Percentiles rank a stretch among this genome's conserved stretches.
These are phyloP conservation scores for Xenops minutus DNA, from an alignment of 2,797 vertebrate species.

Conservation along the genomic window DNA sequence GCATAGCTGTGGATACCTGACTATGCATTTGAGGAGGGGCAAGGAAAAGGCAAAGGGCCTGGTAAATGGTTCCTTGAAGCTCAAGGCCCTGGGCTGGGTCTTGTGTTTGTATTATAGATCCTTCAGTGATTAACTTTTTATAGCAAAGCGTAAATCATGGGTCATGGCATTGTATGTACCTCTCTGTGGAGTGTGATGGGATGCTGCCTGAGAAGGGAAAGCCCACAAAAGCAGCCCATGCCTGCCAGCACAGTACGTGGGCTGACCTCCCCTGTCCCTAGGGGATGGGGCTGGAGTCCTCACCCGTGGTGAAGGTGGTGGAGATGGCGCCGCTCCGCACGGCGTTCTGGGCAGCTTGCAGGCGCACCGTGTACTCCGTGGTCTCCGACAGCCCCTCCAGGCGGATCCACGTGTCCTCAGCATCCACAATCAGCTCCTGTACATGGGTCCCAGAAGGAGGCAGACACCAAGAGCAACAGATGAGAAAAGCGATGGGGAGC, in stretches of 20 bases:
- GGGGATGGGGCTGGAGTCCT: rapidly evolving
- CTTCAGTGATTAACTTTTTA: background rate
- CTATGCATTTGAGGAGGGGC: background rate
- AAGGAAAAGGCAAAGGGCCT: background rate
- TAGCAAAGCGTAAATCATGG: background rate
- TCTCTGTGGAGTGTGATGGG: background rate
- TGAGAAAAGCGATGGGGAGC: background rate
- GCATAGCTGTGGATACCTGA: rapidly evolving
- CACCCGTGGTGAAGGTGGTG: conserved; percentile 91
- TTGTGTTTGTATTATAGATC: background rate
- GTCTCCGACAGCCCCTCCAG: conserved; percentile 92
- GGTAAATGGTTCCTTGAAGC: background rate
- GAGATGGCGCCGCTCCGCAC: conserved; percentile 84
- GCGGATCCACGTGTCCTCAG: conserved; percentile 96
- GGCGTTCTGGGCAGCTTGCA: conserved; percentile 89
- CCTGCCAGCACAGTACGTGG: background rate
- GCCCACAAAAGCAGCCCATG: background rate
- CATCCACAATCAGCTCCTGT: conserved; percentile 95
- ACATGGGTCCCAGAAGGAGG: background rate
- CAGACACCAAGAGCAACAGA: background rate
- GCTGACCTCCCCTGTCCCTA: rapidly evolving
- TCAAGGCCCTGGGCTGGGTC: background rate
- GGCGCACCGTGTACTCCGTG: conserved; percentile 88
- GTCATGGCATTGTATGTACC: background rate
- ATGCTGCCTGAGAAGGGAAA: background rate